Percentiles rank a stretch among this genome's conserved stretches.
Conservation (phyloP, 1,140 invertebrate species). For the Aphelenchoides fujianensis region DNA sequence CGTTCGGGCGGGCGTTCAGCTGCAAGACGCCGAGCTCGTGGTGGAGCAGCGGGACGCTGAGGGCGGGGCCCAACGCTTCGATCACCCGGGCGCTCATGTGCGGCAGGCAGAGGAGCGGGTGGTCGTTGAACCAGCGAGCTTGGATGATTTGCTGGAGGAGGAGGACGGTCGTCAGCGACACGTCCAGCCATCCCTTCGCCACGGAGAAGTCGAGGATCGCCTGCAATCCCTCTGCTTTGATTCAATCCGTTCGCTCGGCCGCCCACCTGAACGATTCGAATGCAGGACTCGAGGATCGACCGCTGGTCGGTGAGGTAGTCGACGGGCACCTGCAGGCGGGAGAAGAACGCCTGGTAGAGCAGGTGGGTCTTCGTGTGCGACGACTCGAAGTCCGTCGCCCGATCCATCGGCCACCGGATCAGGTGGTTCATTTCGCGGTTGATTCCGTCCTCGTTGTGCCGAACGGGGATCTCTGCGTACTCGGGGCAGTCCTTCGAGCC, state of each 20-base stretch:
- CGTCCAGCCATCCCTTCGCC: slow-evolving; percentile 81
- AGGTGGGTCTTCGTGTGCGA: slow-evolving; percentile 85
- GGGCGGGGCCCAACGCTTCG: slow-evolving; percentile 27
- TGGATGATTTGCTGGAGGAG: slow-evolving; percentile 81
- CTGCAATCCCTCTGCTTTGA: slow-evolving; percentile 64
- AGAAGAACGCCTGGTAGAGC: slow-evolving; percentile 88
- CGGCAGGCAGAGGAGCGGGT: slow-evolving; percentile 78
- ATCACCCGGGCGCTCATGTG: slow-evolving; percentile 66
- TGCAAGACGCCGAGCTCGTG: slow-evolving; percentile 35
- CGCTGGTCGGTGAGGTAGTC: slow-evolving; percentile 96
- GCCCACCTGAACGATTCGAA: slow-evolving; percentile 81
- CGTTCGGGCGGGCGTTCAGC: not conserved
- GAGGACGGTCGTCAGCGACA: slow-evolving; percentile 70
- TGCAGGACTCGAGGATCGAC: slow-evolving; percentile 89
- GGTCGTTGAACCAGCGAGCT: slow-evolving; percentile 80
- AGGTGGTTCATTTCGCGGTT: slow-evolving; percentile 70
- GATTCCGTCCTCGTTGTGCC: slow-evolving; percentile 93
- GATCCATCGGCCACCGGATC: slow-evolving; percentile 24
- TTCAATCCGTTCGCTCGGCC: not conserved
- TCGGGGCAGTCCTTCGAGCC: slow-evolving; percentile 75
- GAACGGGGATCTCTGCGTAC: slow-evolving; percentile 87
- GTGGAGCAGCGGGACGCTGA: slow-evolving; percentile 66
- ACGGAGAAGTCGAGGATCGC: slow-evolving; percentile 91
- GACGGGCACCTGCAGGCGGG: slow-evolving; percentile 73
- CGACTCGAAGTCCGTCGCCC: slow-evolving; percentile 53